Conservation (phyloP, 2,888 invertebrate genomes). For the Drosophila ezoana region DNA sequence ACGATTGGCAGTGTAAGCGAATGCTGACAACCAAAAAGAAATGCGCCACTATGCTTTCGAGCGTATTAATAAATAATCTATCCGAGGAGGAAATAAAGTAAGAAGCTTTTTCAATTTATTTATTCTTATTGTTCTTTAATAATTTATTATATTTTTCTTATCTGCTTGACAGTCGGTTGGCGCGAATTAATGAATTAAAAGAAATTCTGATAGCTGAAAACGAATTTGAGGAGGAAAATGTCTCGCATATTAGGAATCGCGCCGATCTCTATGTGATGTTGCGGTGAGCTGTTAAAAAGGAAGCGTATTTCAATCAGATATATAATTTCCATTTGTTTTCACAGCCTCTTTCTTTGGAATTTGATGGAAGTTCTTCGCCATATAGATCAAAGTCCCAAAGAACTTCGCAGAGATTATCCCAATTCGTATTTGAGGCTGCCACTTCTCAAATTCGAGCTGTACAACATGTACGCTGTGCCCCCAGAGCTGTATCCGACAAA, state of each 20-base stretch:
- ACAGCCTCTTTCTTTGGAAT: slow-evolving; percentile 68
- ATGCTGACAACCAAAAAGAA: slow-evolving; percentile 68
- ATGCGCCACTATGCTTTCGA: slow-evolving; percentile 66
- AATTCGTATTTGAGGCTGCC: slow-evolving; percentile 79
- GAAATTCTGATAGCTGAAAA: slow-evolving; percentile 57
- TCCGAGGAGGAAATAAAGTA: slow-evolving; percentile 82
- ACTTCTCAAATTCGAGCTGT: slow-evolving; percentile 80
- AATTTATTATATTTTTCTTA: too few species aligned
- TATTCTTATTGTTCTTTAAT: too few species aligned
- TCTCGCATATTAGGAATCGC: slow-evolving; percentile 69
- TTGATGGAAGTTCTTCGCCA: slow-evolving; percentile 77
- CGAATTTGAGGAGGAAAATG: slow-evolving; percentile 50
- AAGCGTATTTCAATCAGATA: too few species aligned
- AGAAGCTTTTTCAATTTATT: slow-evolving; percentile 2
- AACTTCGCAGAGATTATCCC: slow-evolving; percentile 66
- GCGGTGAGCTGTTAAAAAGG: slow-evolving; percentile 56
- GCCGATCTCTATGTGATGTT: slow-evolving; percentile 74
- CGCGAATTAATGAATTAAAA: slow-evolving; percentile 70
- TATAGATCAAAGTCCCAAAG: slow-evolving; percentile 64
- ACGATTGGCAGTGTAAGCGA: slow-evolving; percentile 59
- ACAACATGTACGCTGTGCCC: slow-evolving; percentile 66
- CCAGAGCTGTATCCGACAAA: slow-evolving; percentile 78
- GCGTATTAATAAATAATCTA: slow-evolving; percentile 77
- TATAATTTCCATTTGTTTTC: neutral
- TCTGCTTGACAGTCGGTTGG: slow-evolving; percentile 62